Evolutionary conservation across 2,113 vertebrate genomes (phyloP), one percentile per base, ranked within the genome.

Genomic region (Macaca mulatta): DNA sequence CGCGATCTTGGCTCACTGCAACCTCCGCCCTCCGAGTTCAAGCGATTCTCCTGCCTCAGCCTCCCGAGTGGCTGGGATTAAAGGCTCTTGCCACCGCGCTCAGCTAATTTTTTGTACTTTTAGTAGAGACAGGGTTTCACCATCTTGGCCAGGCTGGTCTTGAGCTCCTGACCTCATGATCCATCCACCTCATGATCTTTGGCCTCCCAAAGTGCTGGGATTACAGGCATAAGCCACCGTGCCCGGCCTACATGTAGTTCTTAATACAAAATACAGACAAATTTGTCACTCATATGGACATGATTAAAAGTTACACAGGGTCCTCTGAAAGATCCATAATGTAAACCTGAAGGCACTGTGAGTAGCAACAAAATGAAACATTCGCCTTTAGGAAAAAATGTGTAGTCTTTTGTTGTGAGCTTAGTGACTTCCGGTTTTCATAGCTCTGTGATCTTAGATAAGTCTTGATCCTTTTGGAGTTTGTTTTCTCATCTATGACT

Each of bases 251-350:
- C 43, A 43, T 38, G 17, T 18, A 87, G 4, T 80, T 87, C 81
- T 30, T 92, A 72, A 92, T 70, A 20, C 7, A 92, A 82, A 83
- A 86, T 8, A 81, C 2, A 85, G 55, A 17, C 69, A 83, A 89
- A 67, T 52, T 12, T 80, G 64, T 38, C 81, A 48, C 86, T 96
- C 48, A 55, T 25, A 64, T 32, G 13, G n/a, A 90, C 72, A 38
- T 83, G 84, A 74, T 57, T 92, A 50, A 96, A 95, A 69, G 72
- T 90, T 88, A 97, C 22, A 48, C 13, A 79, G 67, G 45, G 17
- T 52, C 35, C 75, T 45, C n/a, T 25, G 70, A 93, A 94, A 97
- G 48, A 78, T 32, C 92, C 55, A 64, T 40, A 30, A 83, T n/a
- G 69, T 18, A 97, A 61, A 72, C 32, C 40, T 69, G 82, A 90